Evolutionary conservation across 2,888 invertebrate genomes (phyloP).

Genomic region (Allacma fusca): DNA sequence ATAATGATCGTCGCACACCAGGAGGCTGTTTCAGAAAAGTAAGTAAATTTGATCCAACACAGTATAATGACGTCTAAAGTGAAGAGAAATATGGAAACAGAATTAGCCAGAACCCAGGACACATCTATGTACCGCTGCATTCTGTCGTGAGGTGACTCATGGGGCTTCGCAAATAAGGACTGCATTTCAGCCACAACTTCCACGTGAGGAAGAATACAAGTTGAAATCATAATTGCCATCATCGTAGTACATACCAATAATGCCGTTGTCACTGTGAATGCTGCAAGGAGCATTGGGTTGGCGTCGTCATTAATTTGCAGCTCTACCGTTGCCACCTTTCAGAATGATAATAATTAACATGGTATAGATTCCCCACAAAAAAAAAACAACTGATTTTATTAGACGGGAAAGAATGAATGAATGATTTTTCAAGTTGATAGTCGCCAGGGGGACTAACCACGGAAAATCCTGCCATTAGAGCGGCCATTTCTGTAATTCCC

Average conservation of each 20-base stretch:
- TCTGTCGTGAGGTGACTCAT: slow-evolving; percentile 56
- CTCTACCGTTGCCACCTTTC: slow-evolving; percentile 60
- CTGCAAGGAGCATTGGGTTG: slow-evolving; percentile 55
- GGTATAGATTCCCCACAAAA: too few species aligned
- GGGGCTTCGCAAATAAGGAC: slow-evolving; percentile 46
- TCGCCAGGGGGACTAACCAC: slow-evolving; percentile 50
- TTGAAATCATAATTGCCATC: slow-evolving; percentile 59
- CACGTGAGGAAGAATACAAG: slow-evolving; percentile 59
- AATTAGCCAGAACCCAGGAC: slow-evolving; percentile 58
- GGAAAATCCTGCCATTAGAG: slow-evolving; percentile 57
- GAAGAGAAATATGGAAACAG: slow-evolving; percentile 57
- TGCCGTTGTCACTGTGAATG: slow-evolving; percentile 58
- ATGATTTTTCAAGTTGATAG: not conserved
- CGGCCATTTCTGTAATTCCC: slow-evolving; percentile 54
- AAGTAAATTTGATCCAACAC: slow-evolving; percentile 60
- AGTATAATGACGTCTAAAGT: slow-evolving; percentile 59
- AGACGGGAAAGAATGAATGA: not conserved
- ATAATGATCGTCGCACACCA: slow-evolving; percentile 54
- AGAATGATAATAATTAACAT: slow-evolving; percentile 1
- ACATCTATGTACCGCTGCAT: slow-evolving; percentile 60
- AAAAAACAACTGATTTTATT: too few species aligned
- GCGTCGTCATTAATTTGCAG: slow-evolving; percentile 61
- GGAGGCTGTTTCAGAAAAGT: slow-evolving; percentile 54
- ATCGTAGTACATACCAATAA: slow-evolving; percentile 51
- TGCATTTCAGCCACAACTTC: slow-evolving; percentile 53